Percentiles rank a stretch among this genome's conserved stretches.
Evolutionary conservation across 2,113 vertebrate species (phyloP).

Genomic region (Cololabis saira): DNA sequence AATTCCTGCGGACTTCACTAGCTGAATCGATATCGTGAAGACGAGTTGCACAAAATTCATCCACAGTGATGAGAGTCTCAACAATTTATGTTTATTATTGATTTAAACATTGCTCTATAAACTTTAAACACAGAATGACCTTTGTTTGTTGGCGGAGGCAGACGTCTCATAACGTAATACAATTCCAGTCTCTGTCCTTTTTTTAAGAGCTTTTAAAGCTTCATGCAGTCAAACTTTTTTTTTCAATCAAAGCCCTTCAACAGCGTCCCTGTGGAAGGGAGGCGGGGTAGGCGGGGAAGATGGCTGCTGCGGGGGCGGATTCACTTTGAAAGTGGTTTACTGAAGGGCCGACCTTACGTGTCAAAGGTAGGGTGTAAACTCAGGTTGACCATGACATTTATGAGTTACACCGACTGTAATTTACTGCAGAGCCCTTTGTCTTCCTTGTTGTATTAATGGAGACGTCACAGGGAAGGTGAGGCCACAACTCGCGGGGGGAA

Average conservation of each 20-base stretch:
- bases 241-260: too few species aligned
- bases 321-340: constrained; percentile 20
- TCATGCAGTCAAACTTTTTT: background rate
- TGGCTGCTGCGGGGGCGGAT: constrained; percentile 7
- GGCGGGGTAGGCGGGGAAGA: constrained; percentile 2
- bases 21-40: too few species aligned
- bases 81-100: too few species aligned
- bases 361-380: constrained; percentile 36
- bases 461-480: constrained; percentile 40
- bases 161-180: too few species aligned
- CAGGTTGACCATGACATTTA: constrained; percentile 35
- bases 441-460: constrained; percentile 42
- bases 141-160: too few species aligned
- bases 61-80: too few species aligned
- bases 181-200: too few species aligned
- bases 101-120: too few species aligned
- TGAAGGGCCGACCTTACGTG: constrained; percentile 27
- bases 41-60: too few species aligned
- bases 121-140: too few species aligned
- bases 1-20: too few species aligned
- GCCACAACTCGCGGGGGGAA: background rate
- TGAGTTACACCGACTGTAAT: constrained; percentile 41
- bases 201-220: background rate
- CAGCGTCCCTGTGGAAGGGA: background rate
- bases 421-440: constrained; percentile 42